Percentiles rank a stretch among this genome's conserved stretches.
Evolutionary conservation across 1,140 invertebrate genomes (phyloP).

Genomic region (Ips typographus): DNA sequence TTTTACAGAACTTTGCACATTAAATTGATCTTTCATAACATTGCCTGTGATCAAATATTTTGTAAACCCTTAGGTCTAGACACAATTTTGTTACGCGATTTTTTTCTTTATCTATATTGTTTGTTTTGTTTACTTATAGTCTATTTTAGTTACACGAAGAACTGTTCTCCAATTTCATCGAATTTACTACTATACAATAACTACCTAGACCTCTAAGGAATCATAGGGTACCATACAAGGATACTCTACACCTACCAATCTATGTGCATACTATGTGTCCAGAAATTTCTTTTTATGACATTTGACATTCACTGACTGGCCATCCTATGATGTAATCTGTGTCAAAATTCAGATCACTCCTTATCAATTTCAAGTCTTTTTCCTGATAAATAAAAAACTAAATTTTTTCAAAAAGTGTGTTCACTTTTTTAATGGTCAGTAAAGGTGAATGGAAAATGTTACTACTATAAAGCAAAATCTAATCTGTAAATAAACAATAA

Average conservation of each 20-base stretch:
- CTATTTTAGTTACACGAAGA: constrained; percentile 8
- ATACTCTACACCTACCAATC: too few species aligned
- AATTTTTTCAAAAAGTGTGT: too few species aligned
- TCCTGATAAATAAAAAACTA: too few species aligned
- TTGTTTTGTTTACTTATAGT: background rate
- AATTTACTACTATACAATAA: constrained; percentile 28
- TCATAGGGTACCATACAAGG: too few species aligned
- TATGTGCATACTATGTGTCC: too few species aligned
- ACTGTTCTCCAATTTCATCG: constrained; percentile 20
- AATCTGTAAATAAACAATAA: background rate
- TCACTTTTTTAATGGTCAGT: too few species aligned
- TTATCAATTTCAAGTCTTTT: too few species aligned
- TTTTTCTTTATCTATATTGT: background rate
- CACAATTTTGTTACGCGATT: constrained; percentile 20
- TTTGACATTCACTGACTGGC: too few species aligned
- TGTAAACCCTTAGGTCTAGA: constrained; percentile 18
- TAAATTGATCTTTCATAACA: constrained; percentile 21
- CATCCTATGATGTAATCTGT: too few species aligned
- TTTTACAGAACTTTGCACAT: constrained; percentile 9
- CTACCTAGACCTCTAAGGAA: background rate
- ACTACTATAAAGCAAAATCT: background rate
- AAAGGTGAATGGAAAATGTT: background rate
- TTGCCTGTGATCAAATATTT: constrained; percentile 27
- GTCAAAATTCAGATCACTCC: too few species aligned
- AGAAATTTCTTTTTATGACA: too few species aligned